phyloP scores from a whole-genome alignment of 1,140 invertebrate genomes.

The Rhagoletis pomonella region DNA sequence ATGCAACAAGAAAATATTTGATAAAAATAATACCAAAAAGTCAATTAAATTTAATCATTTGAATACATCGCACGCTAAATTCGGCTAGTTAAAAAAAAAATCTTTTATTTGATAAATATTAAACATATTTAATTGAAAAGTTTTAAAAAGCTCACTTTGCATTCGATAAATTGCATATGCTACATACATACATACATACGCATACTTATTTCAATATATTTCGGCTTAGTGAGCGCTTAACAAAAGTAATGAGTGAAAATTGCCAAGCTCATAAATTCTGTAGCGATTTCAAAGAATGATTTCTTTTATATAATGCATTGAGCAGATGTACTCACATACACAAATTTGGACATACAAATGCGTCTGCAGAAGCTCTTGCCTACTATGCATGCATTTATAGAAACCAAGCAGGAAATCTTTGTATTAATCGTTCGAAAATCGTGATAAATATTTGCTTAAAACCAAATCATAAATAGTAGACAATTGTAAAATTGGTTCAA shows the following conservation, averaged over 20 bases:
- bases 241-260: background rate
- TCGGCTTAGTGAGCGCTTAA: background rate
- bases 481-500: no score
- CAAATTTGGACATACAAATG: background rate
- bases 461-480: no score
- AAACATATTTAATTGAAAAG: constrained; percentile 1
- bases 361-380: no score
- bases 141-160: constrained; percentile 11
- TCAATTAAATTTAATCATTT: background rate
- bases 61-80: background rate
- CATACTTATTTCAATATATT: background rate
- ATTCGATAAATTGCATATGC: no score
- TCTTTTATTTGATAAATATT: background rate
- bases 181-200: background rate
- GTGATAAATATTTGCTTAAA: no score
- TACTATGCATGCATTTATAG: no score
- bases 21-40: background rate
- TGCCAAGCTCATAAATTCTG: background rate
- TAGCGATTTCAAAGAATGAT: background rate
- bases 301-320: background rate
- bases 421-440: no score
- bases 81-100: background rate
- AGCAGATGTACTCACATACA: background rate
- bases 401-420: no score
- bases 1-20: background rate